These are phyloP conservation scores for Taurulus bubalis DNA, from an alignment of 2,113 vertebrate genomes.

Conservation along the genomic window DNA sequence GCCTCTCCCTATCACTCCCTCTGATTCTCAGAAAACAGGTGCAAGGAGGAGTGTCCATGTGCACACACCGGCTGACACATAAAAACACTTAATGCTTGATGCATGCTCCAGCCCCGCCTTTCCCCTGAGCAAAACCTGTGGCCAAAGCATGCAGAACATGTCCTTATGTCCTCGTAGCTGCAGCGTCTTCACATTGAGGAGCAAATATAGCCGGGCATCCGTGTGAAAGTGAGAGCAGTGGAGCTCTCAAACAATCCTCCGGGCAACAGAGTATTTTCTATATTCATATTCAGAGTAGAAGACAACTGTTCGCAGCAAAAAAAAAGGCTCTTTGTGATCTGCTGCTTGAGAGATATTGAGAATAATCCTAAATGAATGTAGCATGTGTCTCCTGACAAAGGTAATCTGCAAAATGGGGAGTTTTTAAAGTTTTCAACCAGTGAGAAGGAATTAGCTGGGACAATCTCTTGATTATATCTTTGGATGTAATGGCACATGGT, in stretches of 20 bases:
- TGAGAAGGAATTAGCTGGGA: background rate
- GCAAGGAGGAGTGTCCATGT: constrained; percentile 63
- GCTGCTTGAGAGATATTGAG: background rate
- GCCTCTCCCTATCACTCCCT: constrained; percentile 40
- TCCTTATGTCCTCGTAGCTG: constrained; percentile 68
- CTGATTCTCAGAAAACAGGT: constrained; percentile 75
- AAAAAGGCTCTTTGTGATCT: background rate
- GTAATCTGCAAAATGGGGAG: background rate
- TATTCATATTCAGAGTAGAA: background rate
- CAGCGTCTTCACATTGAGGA: constrained; percentile 59
- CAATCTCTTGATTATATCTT: constrained; percentile 14
- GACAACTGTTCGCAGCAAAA: constrained; percentile 3
- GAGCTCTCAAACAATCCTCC: constrained; percentile 27
- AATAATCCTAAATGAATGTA: background rate
- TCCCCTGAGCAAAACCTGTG: constrained; percentile 63
- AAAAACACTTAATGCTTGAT: constrained; percentile 30
- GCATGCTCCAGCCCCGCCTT: constrained; percentile 40
- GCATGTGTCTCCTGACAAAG: background rate
- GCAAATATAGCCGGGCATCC: constrained; percentile 68
- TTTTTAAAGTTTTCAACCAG: background rate
- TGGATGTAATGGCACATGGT: background rate
- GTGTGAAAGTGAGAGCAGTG: constrained; percentile 54
- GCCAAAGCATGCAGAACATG: constrained; percentile 77
- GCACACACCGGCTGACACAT: constrained; percentile 5
- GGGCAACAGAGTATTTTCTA: background rate